These are phyloP conservation scores for Hypsopygia costalis DNA, from an alignment of 2,888 invertebrate species.

Conservation along the genomic window DNA sequence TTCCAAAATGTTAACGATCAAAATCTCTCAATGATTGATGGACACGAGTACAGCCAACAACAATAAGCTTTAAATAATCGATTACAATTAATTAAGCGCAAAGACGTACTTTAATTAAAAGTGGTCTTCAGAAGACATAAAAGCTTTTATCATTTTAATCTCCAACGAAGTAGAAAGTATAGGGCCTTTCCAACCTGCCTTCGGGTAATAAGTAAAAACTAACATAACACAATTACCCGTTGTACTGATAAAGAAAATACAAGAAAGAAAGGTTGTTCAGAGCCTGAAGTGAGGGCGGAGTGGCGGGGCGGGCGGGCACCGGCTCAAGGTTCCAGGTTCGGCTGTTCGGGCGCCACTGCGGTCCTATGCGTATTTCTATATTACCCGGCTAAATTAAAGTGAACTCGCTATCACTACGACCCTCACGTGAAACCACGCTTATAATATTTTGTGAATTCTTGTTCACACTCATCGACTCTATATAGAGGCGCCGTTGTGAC, in stretches of 20 bases:
- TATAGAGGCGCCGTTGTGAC: too few relatives aligned
- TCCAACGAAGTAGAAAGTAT: conserved; percentile 2
- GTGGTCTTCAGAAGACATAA: not conserved
- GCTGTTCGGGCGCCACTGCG: conserved; percentile 59
- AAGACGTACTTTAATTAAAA: not conserved
- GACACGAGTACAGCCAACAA: not conserved
- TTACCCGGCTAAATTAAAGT: conserved; percentile 36
- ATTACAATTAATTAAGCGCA: not conserved
- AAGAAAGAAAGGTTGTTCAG: conserved; percentile 48
- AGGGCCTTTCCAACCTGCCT: not conserved
- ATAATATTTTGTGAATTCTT: not conserved
- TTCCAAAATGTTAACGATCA: not conserved
- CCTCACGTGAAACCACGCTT: not conserved
- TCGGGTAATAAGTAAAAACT: conserved; percentile 26
- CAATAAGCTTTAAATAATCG: too few relatives aligned
- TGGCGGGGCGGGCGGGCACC: conserved; percentile 24
- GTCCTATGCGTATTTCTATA: conserved; percentile 64
- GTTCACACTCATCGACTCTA: too few relatives aligned
- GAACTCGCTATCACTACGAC: not conserved
- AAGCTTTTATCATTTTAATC: not conserved
- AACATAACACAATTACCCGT: conserved; percentile 32
- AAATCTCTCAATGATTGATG: not conserved
- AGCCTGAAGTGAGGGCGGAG: conserved; percentile 17
- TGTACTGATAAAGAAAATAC: conserved; percentile 41
- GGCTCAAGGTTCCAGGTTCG: conserved; percentile 49